Conservation (phyloP, 2,888 invertebrate species). For the Clunio marinus region DNA sequence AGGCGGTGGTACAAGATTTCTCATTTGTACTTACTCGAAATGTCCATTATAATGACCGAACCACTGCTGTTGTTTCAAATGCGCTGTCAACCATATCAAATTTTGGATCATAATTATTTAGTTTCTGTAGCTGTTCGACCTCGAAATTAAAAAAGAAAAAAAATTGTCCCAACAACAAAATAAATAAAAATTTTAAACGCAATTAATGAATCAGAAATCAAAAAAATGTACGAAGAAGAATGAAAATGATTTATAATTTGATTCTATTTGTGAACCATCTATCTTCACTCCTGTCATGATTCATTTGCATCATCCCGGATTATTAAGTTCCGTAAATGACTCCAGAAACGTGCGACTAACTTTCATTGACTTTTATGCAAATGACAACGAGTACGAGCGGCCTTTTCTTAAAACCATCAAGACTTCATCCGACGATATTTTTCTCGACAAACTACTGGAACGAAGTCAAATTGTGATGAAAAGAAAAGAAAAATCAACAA, state of each 20-base stretch:
- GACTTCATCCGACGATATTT: neutral
- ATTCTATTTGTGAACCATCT: conserved; percentile 9
- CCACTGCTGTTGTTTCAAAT: neutral
- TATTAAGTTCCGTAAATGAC: neutral
- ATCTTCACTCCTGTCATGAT: conserved; percentile 9
- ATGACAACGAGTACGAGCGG: neutral
- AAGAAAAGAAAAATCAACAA: neutral
- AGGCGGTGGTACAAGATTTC: neutral
- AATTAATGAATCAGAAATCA: neutral
- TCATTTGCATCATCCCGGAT: conserved; percentile 18
- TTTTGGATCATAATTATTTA: conserved; percentile 16
- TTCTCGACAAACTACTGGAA: neutral
- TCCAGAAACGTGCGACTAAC: neutral
- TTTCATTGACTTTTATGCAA: neutral
- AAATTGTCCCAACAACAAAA: neutral
- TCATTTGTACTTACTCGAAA: neutral
- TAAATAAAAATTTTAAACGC: neutral
- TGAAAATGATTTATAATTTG: neutral
- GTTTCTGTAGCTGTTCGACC: neutral
- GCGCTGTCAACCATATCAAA: conserved; percentile 28
- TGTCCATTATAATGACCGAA: neutral
- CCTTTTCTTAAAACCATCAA: neutral
- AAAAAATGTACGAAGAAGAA: too few relatives aligned
- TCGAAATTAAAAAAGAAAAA: neutral
- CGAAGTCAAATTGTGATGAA: neutral